A percentile compares a stretch with the other conserved stretches of the same genome.
These are phyloP conservation scores for Alloscopus bannaensis DNA, from an alignment of 2,888 invertebrate species.

Conservation along the genomic window DNA sequence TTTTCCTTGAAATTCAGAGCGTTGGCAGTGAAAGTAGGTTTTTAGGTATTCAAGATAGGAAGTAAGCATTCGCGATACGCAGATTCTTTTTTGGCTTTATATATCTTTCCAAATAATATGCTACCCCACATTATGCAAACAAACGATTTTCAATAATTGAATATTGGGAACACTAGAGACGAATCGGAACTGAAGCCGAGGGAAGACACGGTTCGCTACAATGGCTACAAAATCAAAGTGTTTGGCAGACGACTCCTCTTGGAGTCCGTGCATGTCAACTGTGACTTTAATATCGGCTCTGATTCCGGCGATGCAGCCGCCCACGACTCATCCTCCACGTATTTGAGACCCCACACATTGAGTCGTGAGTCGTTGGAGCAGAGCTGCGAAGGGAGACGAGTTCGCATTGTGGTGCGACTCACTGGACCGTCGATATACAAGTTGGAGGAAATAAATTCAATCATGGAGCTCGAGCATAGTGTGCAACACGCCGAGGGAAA, in stretches of 20 bases:
- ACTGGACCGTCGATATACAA: conserved; percentile 6
- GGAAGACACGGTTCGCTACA: conserved; percentile 57
- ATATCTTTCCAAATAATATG: conserved; percentile 12
- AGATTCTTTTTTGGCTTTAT: not conserved
- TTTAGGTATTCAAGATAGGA: too few relatives aligned
- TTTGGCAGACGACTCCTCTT: conserved; percentile 53
- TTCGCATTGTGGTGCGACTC: conserved; percentile 55
- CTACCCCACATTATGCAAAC: conserved; percentile 52
- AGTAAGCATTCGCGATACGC: not conserved
- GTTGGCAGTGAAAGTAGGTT: not conserved
- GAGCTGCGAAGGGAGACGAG: conserved; percentile 31
- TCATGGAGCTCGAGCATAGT: conserved; percentile 10
- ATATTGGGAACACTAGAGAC: conserved; percentile 43
- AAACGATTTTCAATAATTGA: conserved; percentile 46
- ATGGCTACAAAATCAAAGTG: conserved; percentile 56
- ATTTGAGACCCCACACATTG: conserved; percentile 12
- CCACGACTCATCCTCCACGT: not conserved
- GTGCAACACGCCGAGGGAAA: conserved; percentile 43
- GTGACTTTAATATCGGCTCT: conserved; percentile 37
- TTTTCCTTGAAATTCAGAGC: conserved; percentile 1
- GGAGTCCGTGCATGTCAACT: conserved; percentile 61
- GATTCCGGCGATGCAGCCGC: not conserved
- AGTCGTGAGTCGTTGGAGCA: conserved; percentile 25
- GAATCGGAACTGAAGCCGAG: conserved; percentile 57
- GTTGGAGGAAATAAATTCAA: conserved; percentile 7